phyloP scores from a whole-genome alignment of 2,113 vertebrate species.

The Coryphaenoides rupestris region DNA sequence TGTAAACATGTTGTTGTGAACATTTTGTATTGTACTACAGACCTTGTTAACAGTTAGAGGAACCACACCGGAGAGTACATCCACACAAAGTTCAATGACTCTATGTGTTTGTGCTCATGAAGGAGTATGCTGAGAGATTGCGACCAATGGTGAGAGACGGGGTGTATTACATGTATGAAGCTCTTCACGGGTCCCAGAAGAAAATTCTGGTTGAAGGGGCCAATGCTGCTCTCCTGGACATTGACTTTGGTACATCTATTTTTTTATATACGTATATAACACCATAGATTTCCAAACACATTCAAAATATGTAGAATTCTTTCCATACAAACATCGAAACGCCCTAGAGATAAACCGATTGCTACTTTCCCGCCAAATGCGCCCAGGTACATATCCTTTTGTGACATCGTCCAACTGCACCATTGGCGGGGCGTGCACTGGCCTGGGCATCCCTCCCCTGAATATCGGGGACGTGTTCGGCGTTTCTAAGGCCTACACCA shows the following conservation, averaged over 20 bases:
- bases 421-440: conserved; percentile 89
- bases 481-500: conserved; percentile 94
- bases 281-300: background rate
- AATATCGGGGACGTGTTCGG: conserved; percentile 93
- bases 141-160: conserved; percentile 95
- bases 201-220: conserved; percentile 97
- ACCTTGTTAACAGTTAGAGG: too few species aligned
- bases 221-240: conserved; percentile 95
- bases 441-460: conserved; percentile 89
- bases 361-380: too few species aligned
- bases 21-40: background rate
- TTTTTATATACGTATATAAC: too few species aligned
- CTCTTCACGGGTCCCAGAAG: conserved; percentile 88
- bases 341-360: too few species aligned
- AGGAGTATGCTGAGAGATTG: conserved; percentile 91
- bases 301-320: too few species aligned
- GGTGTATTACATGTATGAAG: conserved; percentile 95
- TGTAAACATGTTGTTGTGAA: too few species aligned
- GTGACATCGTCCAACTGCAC: conserved; percentile 99
- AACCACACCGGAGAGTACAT: background rate
- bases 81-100: background rate
- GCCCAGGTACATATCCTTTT: conserved; percentile 96
- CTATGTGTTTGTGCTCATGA: conserved; percentile 14
- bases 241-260: conserved; percentile 85
- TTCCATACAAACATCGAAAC: too few species aligned